Conservation (phyloP, 2,797 vertebrate species). For the Potorous gilbertii region DNA sequence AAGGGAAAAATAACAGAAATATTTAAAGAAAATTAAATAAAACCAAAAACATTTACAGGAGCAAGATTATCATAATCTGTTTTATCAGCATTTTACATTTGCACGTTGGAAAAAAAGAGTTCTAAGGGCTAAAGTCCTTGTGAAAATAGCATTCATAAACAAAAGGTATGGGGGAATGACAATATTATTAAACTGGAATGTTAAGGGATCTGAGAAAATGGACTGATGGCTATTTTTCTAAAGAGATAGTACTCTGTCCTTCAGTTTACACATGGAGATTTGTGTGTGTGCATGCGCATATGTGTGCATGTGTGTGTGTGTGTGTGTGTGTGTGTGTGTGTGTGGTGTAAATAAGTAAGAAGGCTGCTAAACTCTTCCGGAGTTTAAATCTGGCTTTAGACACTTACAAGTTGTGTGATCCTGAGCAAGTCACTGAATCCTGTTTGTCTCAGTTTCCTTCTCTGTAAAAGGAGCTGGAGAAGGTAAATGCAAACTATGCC, state of each 20-base stretch:
- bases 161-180: neutral
- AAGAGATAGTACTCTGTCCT: neutral
- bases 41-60: neutral
- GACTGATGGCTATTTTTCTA: neutral
- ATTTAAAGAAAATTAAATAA: neutral
- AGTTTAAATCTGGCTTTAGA: neutral
- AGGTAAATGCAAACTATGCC: neutral
- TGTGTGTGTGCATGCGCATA: neutral
- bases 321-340: neutral
- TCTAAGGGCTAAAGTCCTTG: neutral
- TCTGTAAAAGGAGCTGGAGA: neutral
- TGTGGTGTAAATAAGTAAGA: neutral
- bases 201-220: neutral
- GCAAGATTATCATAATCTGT: neutral
- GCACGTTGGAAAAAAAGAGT: neutral
- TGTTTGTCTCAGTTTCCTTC: neutral
- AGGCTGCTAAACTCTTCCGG: neutral
- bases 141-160: neutral
- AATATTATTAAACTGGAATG: neutral
- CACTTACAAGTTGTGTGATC: neutral
- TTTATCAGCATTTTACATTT: neutral
- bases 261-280: neutral
- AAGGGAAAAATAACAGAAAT: neutral
- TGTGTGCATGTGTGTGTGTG: neutral
- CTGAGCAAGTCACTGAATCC: neutral